Evolutionary conservation across 2,113 vertebrate species (phyloP).

Genomic region (Ptilorrhoa leucosticta): DNA sequence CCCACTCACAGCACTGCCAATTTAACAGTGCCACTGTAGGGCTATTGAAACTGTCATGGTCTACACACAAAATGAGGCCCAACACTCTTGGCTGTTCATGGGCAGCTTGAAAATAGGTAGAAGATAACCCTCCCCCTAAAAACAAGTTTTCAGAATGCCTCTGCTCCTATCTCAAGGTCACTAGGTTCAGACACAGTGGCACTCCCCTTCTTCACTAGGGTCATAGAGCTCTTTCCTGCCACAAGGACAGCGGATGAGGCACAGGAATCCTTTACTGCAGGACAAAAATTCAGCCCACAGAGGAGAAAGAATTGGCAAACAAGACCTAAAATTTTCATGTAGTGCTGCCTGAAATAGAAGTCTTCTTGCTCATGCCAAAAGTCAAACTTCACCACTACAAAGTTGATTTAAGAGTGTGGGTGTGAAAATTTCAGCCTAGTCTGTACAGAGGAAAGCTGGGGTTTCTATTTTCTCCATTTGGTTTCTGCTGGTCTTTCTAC

Average conservation of each 20-base stretch:
- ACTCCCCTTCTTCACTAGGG: background rate
- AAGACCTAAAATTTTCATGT: background rate
- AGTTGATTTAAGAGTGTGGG: background rate
- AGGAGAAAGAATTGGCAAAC: background rate
- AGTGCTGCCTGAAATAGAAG: background rate
- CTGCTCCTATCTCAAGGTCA: background rate
- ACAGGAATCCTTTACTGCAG: background rate
- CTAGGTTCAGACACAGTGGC: background rate
- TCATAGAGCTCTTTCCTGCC: background rate
- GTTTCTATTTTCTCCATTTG: background rate
- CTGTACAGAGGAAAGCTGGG: background rate
- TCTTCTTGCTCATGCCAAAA: background rate
- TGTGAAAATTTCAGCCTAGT: background rate
- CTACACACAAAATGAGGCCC: background rate
- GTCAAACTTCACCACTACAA: background rate
- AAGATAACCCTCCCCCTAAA: background rate
- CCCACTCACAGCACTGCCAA: background rate
- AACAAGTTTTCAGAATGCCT: background rate
- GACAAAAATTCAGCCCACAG: background rate
- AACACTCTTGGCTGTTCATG: background rate
- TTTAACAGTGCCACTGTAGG: background rate
- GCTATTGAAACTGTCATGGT: background rate
- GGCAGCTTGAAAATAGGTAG: background rate
- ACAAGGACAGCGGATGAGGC: background rate
- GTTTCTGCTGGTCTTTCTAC: background rate